Base-by-base conservation (phyloP, 2,888 invertebrate genomes). In the Hydraecia micacea region DNA sequence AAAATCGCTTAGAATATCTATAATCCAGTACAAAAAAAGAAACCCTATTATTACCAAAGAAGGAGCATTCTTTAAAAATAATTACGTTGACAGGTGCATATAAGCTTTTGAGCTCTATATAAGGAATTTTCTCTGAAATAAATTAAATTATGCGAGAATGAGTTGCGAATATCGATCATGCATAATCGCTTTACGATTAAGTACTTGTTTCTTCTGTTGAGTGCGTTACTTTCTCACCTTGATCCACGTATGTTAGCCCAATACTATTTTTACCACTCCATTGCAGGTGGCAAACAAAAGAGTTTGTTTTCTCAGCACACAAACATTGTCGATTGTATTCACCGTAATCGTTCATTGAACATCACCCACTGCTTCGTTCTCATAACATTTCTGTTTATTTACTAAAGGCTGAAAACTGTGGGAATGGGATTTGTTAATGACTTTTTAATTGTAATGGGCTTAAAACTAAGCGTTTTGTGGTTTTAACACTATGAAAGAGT, bases 311-410 rank as follows among this genome's bases (percentile, higher is more conserved):
- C 79, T 79, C 67, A 72, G 39, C 73, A 73, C 68, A 75, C 77
- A 84, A 87, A 89, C 88, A 88, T 81, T 74, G 84, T 85, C 81
- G 73, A 88, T 90, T 91, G 91, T 90, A 72, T 79, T 84, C 75
- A 73, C 77, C 55, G 77, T 74, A 84, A 81, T 78, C 78, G 79
- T 84, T 86, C 86, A 84, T 84, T 90, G 88, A 86, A 89, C 86
- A 89, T 69, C 83, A 81, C 66, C 79, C 69, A 68, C 75, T 70
- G 84, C 68, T 74, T 68, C 73, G 80, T 87, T 92, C 91, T 90
- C 92, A 92, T 88, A 92, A 92, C 91, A 92, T 88, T 89, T 81
- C 73, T 83, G 77, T 83, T 82, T 81, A 84, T 89, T 88, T 69
- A 80, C 69, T 36, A 77, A 81, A 63, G 13, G 66, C 58, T 84